These are phyloP conservation scores for Pterois miles DNA, from an alignment of 2,797 vertebrate species.

Conservation along the genomic window DNA sequence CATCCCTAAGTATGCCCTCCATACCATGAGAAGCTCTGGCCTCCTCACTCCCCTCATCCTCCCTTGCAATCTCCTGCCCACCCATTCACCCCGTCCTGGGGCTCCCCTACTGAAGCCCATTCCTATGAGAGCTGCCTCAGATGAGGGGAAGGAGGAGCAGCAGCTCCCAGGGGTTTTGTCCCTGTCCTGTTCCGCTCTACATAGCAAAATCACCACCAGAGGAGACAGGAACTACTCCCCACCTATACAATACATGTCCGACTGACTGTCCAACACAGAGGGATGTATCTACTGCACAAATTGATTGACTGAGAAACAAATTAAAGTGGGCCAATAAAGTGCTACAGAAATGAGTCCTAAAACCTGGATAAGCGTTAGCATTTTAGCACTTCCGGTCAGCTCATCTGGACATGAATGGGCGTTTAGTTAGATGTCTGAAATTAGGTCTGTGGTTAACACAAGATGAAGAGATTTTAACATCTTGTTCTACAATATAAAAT, in stretches of 20 bases:
- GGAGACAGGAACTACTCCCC: constrained; percentile 25
- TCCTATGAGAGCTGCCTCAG: constrained; percentile 49
- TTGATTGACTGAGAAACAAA: neutral
- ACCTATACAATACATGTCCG: constrained; percentile 47
- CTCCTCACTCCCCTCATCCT: constrained; percentile 65
- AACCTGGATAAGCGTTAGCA: too few species aligned
- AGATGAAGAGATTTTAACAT: too few species aligned
- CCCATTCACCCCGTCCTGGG: constrained; percentile 37
- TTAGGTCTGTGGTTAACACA: too few species aligned
- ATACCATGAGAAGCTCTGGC: constrained; percentile 65
- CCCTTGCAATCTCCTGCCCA: constrained; percentile 49
- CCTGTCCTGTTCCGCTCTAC: constrained; percentile 62
- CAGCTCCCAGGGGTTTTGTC: constrained; percentile 70
- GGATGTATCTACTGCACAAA: neutral
- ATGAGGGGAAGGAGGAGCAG: constrained; percentile 80
- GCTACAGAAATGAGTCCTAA: too few species aligned
- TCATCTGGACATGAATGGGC: too few species aligned
- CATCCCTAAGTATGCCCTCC: constrained; percentile 64
- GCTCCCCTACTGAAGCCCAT: constrained; percentile 49
- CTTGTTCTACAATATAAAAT: too few species aligned
- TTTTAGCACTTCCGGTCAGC: too few species aligned
- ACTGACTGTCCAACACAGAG: constrained; percentile 37
- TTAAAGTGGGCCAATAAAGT: neutral
- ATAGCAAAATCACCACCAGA: constrained; percentile 78
- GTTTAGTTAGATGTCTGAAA: too few species aligned